These are phyloP conservation scores for Cyrtodaria siliqua DNA, from an alignment of 2,888 invertebrate species.

Conservation along the genomic window DNA sequence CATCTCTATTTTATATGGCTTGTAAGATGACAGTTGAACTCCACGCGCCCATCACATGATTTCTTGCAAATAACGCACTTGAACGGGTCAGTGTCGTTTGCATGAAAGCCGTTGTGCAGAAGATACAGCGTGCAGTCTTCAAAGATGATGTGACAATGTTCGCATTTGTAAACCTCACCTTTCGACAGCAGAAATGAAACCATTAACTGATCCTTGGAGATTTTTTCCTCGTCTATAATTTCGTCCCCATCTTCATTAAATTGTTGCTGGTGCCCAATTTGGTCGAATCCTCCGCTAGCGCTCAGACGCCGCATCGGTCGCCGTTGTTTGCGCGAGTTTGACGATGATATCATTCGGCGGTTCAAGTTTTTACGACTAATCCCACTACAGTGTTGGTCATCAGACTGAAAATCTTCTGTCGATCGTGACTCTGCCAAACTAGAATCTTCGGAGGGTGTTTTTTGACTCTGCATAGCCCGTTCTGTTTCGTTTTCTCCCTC, in stretches of 20 bases:
- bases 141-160: slow-evolving; percentile 82
- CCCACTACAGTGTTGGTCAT: slow-evolving; percentile 49
- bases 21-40: slow-evolving; percentile 82
- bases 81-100: slow-evolving; percentile 80
- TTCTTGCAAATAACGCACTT: slow-evolving; percentile 80
- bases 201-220: slow-evolving; percentile 75
- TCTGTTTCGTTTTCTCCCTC: slow-evolving; percentile 37
- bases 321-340: slow-evolving; percentile 79
- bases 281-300: slow-evolving; percentile 54
- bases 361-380: slow-evolving; percentile 79
- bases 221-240: slow-evolving; percentile 67
- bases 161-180: slow-evolving; percentile 80
- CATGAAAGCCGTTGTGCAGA: slow-evolving; percentile 82
- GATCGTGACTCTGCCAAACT: slow-evolving; percentile 78
- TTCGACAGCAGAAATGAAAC: slow-evolving; percentile 77
- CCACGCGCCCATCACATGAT: slow-evolving; percentile 78
- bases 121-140: slow-evolving; percentile 82
- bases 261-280: slow-evolving; percentile 44
- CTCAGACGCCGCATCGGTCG: slow-evolving; percentile 80
- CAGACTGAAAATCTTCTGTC: slow-evolving; percentile 66
- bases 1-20: slow-evolving; percentile 79
- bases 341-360: slow-evolving; percentile 75
- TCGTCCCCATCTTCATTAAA: slow-evolving; percentile 55
- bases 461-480: slow-evolving; percentile 33
- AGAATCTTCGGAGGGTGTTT: slow-evolving; percentile 74